Evolutionary conservation across 2,113 vertebrate genomes (phyloP), one percentile per base, ranked within the genome.

Genomic region (Antechinus flavipes): DNA sequence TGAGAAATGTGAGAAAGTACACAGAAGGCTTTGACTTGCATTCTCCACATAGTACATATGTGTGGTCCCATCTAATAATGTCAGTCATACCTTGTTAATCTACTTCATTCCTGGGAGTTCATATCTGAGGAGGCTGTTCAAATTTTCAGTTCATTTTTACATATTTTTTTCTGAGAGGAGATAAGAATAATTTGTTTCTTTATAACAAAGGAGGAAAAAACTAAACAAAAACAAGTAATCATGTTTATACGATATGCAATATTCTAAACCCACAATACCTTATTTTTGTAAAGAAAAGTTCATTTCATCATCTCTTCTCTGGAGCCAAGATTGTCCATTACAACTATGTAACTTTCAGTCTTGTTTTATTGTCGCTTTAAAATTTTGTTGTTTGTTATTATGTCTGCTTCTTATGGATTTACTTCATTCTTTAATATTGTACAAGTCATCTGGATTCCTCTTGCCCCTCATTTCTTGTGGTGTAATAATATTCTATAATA

Each of bases 131-230:
- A 47, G 90, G 35, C 49, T 91, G 50, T 47, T 14, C n/a, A 53
- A 11, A 61, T 61, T 11, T 93, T 95, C 46, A 89, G 10, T 93
- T 92, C 90, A 92, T 90, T 93, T 27, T 46, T 26, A 26, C 7
- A 8, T n/a, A 50, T 61, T 9, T 93, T 95, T 91, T 91, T 56
- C 56, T 12, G 68, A 76, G n/a, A 93, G 90, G 49, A 90, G 27
- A 22, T 49, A 16, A 68, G 30, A 68, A 30, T 35, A 68, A 68
- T 68, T 68, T 68, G 30, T 84, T 84, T 19, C 68, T 1, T 84
- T 84, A 16, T 84, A 42, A 84, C 35, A 84, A n/a, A 42, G 16
- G 16, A 9, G 50, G 49, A 49, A 52, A 42, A 76, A 84, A 42
- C 4, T 22, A n/a, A 84, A 10, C 35, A 84, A 84, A 84, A 42